Base-by-base conservation (phyloP, 2,888 invertebrate genomes). In the Synanthedon formicaeformis region DNA sequence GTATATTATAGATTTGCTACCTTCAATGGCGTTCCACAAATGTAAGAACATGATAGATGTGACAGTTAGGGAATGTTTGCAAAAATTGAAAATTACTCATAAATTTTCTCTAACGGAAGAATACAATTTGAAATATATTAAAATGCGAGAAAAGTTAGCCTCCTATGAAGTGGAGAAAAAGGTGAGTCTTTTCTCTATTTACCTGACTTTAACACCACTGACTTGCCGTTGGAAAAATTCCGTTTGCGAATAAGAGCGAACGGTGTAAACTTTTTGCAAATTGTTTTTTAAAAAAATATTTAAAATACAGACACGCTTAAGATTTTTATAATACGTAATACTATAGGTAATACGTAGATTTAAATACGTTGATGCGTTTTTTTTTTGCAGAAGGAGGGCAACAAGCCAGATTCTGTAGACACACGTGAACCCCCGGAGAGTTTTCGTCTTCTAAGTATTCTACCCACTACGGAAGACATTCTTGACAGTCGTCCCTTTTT, bases 11-110 rank as follows among this genome's bases (percentile, higher is more conserved):
- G 69, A 71, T 23, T 63, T 73, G 13, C 73, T 74, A 2, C 83
- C 84, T 8, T 67, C 77, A 8, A 68, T 71, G 4, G 80, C 84
- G 13, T 55, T 73, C 41, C 69, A 63, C 13, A 80, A 66, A 57
- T 81, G 78, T 56, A 71, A 80, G 53, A 66, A 76, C 12, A 59
- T 85, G 50, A 69, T 83, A 51, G 81, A 80, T 23, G 67, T 60
- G 1, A 61, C 69, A 16, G 66, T 77, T 0, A 74, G 64, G 56
- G 60, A 62, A 4, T 78, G 78, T 56, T 63, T 85, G 41, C 72
- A 75, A 2, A 65, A 58, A 14, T 63, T 85, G 48, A 64, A 61
- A 4, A 65, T 67, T 14, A 67, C 58, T 48, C 75, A 80, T 52
- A 57, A 51, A 0, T 81, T 75, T 55, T 60, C 51, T 2, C 63